Evolutionary conservation across 1,140 invertebrate species (phyloP).

Genomic region (Apis laboriosa): DNA sequence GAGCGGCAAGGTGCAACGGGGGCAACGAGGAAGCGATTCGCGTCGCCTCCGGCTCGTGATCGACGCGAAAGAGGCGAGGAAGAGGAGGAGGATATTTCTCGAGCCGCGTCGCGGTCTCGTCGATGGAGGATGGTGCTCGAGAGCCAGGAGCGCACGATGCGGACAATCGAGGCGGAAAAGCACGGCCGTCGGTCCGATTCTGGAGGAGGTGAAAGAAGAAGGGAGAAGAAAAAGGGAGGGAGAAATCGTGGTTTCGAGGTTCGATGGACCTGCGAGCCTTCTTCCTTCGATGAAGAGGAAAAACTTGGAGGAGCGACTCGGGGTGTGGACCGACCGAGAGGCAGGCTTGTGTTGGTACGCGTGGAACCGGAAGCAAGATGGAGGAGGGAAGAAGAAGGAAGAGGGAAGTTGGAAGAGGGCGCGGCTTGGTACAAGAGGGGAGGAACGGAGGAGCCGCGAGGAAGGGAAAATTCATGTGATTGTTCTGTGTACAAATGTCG

Average conservation of each 20-base stretch:
- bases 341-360: background rate
- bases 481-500: constrained; percentile 82
- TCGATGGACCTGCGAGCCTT: too few relatives aligned
- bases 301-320: background rate
- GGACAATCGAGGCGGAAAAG: constrained; percentile 41
- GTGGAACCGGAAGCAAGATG: constrained; percentile 38
- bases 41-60: constrained; percentile 25
- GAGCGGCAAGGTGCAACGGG: constrained; percentile 6
- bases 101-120: constrained; percentile 18
- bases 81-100: constrained; percentile 6
- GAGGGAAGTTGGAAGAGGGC: constrained; percentile 18
- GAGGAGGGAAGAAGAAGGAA: background rate
- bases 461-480: constrained; percentile 79
- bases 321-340: background rate
- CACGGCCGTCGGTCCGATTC: constrained; percentile 13
- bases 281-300: too few relatives aligned
- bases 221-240: background rate
- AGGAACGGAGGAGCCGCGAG: constrained; percentile 12
- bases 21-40: constrained; percentile 23
- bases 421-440: constrained; percentile 19
- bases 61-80: constrained; percentile 10
- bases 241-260: background rate
- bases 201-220: background rate
- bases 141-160: constrained; percentile 9
- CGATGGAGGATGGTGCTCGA: constrained; percentile 42